A percentile compares a stretch with the other conserved stretches of the same genome.
Conservation (phyloP, 2,113 vertebrate genomes). For the Oplegnathus fasciatus region DNA sequence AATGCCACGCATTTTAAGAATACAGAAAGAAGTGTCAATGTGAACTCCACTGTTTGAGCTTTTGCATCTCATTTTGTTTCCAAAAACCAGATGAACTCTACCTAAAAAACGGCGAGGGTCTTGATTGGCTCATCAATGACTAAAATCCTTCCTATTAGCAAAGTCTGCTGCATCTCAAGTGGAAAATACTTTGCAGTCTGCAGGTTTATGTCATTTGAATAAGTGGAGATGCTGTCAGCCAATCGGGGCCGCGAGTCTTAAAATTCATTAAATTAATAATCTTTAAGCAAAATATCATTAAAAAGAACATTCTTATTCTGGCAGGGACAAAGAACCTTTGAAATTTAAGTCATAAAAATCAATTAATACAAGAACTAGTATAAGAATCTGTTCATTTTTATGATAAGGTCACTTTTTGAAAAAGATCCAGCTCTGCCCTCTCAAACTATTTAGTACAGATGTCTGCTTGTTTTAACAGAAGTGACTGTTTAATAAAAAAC, state of each 20-base stretch:
- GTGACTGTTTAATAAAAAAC: too few species aligned
- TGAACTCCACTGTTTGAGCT: neutral
- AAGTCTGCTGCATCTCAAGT: neutral
- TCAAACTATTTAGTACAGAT: neutral
- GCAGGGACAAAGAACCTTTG: neutral
- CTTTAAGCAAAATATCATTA: neutral
- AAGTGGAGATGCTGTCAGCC: neutral
- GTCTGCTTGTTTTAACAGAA: too few species aligned
- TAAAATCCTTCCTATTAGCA: too few species aligned
- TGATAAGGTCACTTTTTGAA: neutral
- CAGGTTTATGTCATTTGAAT: too few species aligned
- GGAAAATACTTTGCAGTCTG: neutral
- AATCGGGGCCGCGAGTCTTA: neutral
- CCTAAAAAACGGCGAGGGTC: neutral
- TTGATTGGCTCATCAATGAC: neutral
- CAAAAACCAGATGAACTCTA: neutral
- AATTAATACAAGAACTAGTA: neutral
- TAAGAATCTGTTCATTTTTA: neutral
- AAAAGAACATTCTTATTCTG: neutral
- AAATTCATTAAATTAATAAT: neutral
- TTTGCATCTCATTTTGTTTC: neutral
- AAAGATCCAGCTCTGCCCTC: neutral
- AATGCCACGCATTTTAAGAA: slow-evolving; percentile 17
- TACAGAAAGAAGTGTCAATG: neutral
- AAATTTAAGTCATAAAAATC: neutral